phyloP scores from a whole-genome alignment of 2,797 vertebrate species.

The Muscicapa striata region DNA sequence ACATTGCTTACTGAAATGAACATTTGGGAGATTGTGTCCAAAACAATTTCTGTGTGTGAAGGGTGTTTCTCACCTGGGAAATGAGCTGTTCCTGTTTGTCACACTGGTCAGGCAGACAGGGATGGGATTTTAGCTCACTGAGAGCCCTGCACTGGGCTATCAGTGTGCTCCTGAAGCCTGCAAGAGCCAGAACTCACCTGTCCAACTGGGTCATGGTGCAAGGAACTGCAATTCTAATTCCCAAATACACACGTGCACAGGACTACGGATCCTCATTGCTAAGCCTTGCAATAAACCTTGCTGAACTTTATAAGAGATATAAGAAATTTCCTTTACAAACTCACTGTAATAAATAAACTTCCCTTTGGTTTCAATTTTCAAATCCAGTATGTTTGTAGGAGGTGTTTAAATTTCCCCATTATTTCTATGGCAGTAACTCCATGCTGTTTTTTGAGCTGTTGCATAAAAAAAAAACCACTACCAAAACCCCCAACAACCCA shows the following conservation, averaged over 20 bases:
- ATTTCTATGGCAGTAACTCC: background rate
- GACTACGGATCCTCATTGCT: background rate
- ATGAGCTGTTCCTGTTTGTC: background rate
- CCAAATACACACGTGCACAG: rapidly evolving
- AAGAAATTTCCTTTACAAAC: background rate
- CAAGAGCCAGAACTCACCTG: background rate
- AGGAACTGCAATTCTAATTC: background rate
- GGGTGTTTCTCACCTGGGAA: background rate
- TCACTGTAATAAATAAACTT: background rate
- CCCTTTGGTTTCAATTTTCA: background rate
- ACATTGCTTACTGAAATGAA: background rate
- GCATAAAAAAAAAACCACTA: background rate
- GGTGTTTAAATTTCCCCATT: background rate
- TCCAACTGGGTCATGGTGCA: background rate
- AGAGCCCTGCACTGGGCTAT: background rate
- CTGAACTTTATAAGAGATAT: background rate
- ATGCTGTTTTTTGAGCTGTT: background rate
- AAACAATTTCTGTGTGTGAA: background rate
- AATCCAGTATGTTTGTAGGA: background rate
- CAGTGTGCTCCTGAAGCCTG: background rate
- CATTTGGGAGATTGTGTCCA: background rate
- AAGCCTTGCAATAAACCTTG: background rate
- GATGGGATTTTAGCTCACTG: background rate
- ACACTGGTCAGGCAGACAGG: background rate
- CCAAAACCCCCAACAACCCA: background rate